Conservation (phyloP, 1,140 invertebrate species). For the Zaprionus ornatus region DNA sequence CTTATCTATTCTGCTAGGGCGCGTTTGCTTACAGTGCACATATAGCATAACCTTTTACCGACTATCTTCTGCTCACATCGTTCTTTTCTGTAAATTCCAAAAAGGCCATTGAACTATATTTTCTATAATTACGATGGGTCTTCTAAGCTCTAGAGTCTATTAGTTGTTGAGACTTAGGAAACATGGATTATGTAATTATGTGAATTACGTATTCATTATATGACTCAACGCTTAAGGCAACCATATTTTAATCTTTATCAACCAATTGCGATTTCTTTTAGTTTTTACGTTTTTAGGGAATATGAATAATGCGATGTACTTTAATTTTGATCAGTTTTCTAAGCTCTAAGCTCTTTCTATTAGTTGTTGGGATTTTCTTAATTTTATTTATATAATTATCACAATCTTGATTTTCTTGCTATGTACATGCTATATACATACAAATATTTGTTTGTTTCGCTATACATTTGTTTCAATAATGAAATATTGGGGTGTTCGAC, state of each 20-base stretch:
- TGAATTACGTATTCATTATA: no score
- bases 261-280: no score
- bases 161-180: neutral
- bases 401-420: no score
- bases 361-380: neutral
- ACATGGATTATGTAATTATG: neutral
- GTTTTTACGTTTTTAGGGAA: no score
- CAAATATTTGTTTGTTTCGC: neutral
- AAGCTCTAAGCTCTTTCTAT: neutral
- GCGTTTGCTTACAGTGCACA: neutral
- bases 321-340: neutral
- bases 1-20: constrained; percentile 5
- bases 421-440: no score
- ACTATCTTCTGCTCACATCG: neutral
- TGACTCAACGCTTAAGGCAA: neutral
- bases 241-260: neutral
- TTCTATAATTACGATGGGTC: neutral
- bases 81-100: neutral
- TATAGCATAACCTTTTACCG: constrained; percentile 1
- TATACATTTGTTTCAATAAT: no score
- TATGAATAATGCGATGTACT: neutral
- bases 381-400: neutral
- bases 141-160: neutral
- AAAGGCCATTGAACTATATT: constrained; percentile 4
- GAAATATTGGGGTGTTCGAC: no score